Base-by-base conservation (phyloP, 2,113 vertebrate genomes). In the Urocitellus parryii region DNA sequence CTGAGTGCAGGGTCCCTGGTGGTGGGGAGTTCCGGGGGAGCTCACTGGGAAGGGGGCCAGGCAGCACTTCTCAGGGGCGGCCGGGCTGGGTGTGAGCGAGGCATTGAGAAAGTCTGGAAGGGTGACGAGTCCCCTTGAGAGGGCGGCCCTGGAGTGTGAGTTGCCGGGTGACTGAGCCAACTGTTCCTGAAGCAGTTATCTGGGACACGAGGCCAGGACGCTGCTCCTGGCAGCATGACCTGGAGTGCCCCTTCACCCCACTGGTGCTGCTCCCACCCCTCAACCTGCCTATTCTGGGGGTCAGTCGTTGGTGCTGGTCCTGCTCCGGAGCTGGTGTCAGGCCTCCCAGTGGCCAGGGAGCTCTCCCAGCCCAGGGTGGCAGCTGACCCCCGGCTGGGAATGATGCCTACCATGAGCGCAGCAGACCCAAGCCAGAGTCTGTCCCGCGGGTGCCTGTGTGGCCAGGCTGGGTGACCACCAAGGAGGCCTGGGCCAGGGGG, bases 321-420 rank as follows among this genome's bases (percentile, higher is more conserved):
- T 42, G 67, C 58, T 48, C 18, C 48, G 16, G 45, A 73, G 16
- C 45, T 45, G 56, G 32, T n/a, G 88, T 11, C 39, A 24, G 63
- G 24, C 48, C 61, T 32, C 0, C 2, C 4, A 5, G 24, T 13
- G 34, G 79, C 10, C 53, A 7, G 32, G 2, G 39, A 32, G 45
- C 32, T 81, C 24, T 58, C 25, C 34, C 8, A 84, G 79, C 65
- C 48, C 85, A 6, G 0, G 4, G 1, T 18, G 20, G 56, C 34
- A n/a, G 39, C 48, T n/a, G 34, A 27, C 74, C 24, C 56, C 39
- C 2, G 0, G 14, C 87, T 16, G 22, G 63, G 79, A 58, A n/a
- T 8, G 2, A 3, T 20, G 42, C 37, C 39, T 5, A 5, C 13
- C 32, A 0, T 42, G 58, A 3, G 1, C 4, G 0, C 12, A 7